Evolutionary conservation across 2,113 vertebrate genomes (phyloP).

Genomic region (Dascyllus trimaculatus): DNA sequence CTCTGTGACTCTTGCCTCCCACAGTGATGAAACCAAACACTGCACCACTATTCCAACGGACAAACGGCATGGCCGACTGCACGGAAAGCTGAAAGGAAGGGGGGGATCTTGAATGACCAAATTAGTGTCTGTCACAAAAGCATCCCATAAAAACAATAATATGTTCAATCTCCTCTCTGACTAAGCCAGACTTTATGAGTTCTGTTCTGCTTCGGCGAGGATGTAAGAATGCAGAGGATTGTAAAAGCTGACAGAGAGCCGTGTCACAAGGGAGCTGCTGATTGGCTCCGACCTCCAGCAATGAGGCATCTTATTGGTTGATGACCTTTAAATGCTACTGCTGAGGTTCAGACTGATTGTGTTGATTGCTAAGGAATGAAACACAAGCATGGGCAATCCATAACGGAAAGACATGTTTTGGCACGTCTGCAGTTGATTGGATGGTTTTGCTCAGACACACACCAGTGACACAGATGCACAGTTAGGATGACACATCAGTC

Average conservation of each 20-base stretch:
- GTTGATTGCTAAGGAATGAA: slow-evolving; percentile 19
- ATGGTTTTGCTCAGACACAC: neutral
- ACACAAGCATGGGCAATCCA: slow-evolving; percentile 34
- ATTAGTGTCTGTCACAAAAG: slow-evolving; percentile 30
- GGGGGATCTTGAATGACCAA: slow-evolving; percentile 39
- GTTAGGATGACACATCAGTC: neutral
- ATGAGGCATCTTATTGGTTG: slow-evolving; percentile 46
- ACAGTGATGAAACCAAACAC: slow-evolving; percentile 39
- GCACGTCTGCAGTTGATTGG: slow-evolving; percentile 31
- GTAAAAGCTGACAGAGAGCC: slow-evolving; percentile 35
- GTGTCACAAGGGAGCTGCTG: slow-evolving; percentile 30
- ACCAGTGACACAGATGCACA: no score
- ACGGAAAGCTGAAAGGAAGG: slow-evolving; percentile 13
- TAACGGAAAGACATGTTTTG: slow-evolving; percentile 8
- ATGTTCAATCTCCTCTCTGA: slow-evolving; percentile 33
- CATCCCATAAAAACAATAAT: slow-evolving; percentile 48
- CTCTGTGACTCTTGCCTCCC: neutral
- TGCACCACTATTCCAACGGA: slow-evolving; percentile 11
- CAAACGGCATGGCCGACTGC: neutral
- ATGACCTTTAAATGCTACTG: slow-evolving; percentile 50
- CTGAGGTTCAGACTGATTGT: neutral
- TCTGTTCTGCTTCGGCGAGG: neutral
- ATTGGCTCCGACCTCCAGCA: slow-evolving; percentile 67
- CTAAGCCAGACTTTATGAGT: slow-evolving; percentile 25
- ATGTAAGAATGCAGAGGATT: slow-evolving; percentile 15